phyloP scores from a whole-genome alignment of 2,113 vertebrate species.

The Guaruba guarouba region DNA sequence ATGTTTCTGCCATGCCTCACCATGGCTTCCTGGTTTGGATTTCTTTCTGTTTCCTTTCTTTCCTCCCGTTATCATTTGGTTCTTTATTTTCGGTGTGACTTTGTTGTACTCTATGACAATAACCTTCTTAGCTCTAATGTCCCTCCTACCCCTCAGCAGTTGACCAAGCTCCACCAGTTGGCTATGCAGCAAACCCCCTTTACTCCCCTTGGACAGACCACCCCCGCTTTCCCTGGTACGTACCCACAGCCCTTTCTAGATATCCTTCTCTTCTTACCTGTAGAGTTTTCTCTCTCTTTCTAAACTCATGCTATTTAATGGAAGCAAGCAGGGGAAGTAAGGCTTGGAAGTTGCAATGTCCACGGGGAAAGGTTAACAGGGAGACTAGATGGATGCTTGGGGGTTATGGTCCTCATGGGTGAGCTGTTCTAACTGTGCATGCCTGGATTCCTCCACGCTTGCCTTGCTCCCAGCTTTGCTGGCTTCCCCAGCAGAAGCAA shows the following conservation, averaged over 20 bases:
- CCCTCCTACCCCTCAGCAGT: constrained; percentile 99
- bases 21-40: constrained; percentile 72
- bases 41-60: not conserved
- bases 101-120: constrained; percentile 88
- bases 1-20: constrained; percentile 78
- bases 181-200: constrained; percentile 99
- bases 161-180: constrained; percentile 99
- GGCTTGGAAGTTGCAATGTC: not conserved
- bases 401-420: not conserved
- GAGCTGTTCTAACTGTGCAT: not conserved
- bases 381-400: not conserved
- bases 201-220: constrained; percentile 99
- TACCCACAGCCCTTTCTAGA: constrained; percentile 91
- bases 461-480: not conserved
- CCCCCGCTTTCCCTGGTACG: constrained; percentile 99
- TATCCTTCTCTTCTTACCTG: constrained; percentile 87
- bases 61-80: constrained; percentile 74
- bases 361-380: not conserved
- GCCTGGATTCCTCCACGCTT: not conserved
- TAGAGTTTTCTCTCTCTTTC: constrained; percentile 81
- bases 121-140: constrained; percentile 98
- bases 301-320: constrained; percentile 37
- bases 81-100: constrained; percentile 85
- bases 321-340: not conserved
- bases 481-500: not conserved